These are phyloP conservation scores for Drosophila leonis DNA, from an alignment of 2,888 invertebrate genomes.

Conservation along the genomic window DNA sequence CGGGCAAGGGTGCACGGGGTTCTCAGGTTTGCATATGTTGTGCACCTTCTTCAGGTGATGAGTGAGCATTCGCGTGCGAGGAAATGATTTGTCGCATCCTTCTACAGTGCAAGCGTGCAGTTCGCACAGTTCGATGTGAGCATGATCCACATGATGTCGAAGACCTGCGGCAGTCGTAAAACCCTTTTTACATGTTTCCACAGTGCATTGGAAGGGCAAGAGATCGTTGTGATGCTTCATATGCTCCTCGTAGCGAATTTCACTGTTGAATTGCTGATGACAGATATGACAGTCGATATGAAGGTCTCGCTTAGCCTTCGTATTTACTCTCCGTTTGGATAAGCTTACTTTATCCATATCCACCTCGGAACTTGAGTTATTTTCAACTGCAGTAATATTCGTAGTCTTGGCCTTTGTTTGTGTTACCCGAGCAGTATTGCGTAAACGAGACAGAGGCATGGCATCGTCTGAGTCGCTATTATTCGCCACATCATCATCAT, in stretches of 20 bases:
- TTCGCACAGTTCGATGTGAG: conserved; percentile 78
- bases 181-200: conserved; percentile 76
- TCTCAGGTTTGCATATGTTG: conserved; percentile 66
- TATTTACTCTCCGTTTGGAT: conserved; percentile 52
- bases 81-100: conserved; percentile 78
- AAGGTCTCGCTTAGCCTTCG: conserved; percentile 57
- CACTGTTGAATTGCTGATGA: conserved; percentile 78
- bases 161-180: conserved; percentile 79
- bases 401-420: conserved; percentile 9
- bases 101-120: conserved; percentile 75
- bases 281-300: conserved; percentile 82
- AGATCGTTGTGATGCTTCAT: conserved; percentile 83
- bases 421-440: not conserved
- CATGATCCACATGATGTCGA: conserved; percentile 76
- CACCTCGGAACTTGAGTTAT: conserved; percentile 31
- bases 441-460: conserved; percentile 67
- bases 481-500: conserved; percentile 55
- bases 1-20: conserved; percentile 73
- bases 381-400: conserved; percentile 18
- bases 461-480: conserved; percentile 72
- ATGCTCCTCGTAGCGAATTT: conserved; percentile 77
- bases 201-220: conserved; percentile 79
- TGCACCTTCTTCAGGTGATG: conserved; percentile 80
- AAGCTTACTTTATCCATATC: conserved; percentile 21
- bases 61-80: conserved; percentile 76